These are phyloP conservation scores for Trialeurodes vaporariorum DNA, from an alignment of 1,140 invertebrate species.

Conservation along the genomic window DNA sequence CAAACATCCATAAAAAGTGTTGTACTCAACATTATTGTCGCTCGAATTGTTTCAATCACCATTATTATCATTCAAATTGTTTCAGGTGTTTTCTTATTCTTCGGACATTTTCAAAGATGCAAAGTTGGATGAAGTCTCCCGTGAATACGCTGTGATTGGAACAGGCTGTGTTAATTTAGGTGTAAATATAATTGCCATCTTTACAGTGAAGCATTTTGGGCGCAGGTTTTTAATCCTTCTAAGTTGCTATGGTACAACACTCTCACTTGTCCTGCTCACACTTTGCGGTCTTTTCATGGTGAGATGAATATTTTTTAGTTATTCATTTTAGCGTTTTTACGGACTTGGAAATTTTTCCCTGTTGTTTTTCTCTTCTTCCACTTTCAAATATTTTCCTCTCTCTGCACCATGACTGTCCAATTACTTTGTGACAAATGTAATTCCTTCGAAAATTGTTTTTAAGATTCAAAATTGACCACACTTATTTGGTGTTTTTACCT, in stretches of 20 bases:
- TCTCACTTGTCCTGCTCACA: conserved; percentile 43
- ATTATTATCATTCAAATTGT: too few relatives aligned
- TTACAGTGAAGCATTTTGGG: conserved; percentile 42
- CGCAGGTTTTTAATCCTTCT: conserved; percentile 44
- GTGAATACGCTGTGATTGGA: conserved; percentile 57
- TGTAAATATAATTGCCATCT: conserved; percentile 50
- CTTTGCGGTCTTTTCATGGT: conserved; percentile 45
- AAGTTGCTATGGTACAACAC: conserved; percentile 40
- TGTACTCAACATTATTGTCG: too few relatives aligned
- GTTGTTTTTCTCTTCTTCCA: neutral
- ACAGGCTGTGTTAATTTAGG: conserved; percentile 56
- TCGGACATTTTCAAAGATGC: conserved; percentile 53
- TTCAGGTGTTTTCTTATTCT: conserved; percentile 71
- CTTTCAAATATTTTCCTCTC: conserved; percentile 8
- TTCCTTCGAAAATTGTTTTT: too few relatives aligned
- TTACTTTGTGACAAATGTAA: too few relatives aligned
- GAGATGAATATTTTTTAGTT: conserved; percentile 34
- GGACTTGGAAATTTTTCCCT: conserved; percentile 8
- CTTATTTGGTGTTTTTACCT: too few relatives aligned
- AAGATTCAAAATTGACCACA: too few relatives aligned
- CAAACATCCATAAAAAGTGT: too few relatives aligned
- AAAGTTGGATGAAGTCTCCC: conserved; percentile 39
- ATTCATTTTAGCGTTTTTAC: neutral
- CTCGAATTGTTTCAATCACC: too few relatives aligned
- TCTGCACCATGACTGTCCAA: too few relatives aligned